Percentiles rank a stretch among this genome's conserved stretches.
Conservation (phyloP, 2,113 vertebrate species). For the Clarias gariepinus region DNA sequence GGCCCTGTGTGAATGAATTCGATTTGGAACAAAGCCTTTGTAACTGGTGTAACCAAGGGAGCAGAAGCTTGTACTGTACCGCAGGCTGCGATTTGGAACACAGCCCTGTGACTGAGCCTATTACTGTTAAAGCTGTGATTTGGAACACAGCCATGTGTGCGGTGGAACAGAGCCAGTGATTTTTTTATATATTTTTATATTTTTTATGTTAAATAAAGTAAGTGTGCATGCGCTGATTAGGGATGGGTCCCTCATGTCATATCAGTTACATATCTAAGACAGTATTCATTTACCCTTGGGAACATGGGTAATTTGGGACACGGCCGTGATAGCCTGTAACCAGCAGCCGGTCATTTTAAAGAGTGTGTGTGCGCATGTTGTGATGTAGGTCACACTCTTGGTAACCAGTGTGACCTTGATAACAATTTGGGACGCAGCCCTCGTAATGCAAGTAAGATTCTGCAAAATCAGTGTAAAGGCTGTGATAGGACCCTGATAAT, state of each 20-base stretch:
- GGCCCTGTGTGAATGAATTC: not conserved
- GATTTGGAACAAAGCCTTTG: constrained; percentile 1
- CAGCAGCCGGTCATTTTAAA: not conserved
- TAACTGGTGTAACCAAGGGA: not conserved
- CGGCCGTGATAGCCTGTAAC: not conserved
- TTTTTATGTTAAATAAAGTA: not conserved
- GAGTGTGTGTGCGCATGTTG: not conserved
- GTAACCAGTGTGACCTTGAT: not conserved
- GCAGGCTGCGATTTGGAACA: not conserved
- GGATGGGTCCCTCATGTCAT: not conserved
- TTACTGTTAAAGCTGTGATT: not conserved
- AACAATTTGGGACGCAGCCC: not conserved
- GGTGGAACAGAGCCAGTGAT: not conserved
- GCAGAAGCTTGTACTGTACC: not conserved
- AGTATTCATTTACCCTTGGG: not conserved
- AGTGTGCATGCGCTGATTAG: not conserved
- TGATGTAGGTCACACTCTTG: not conserved
- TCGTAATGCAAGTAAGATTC: not conserved
- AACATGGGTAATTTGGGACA: not conserved
- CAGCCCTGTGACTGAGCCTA: not conserved
- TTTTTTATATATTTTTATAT: not conserved
- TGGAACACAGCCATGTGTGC: not conserved
- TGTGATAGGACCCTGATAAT: not conserved
- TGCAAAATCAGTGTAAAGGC: not conserved
- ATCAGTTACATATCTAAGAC: not conserved